Evolutionary conservation across 2,797 vertebrate species (phyloP), one percentile per base, ranked within the genome.

Genomic region (Etheostoma nigrum): DNA sequence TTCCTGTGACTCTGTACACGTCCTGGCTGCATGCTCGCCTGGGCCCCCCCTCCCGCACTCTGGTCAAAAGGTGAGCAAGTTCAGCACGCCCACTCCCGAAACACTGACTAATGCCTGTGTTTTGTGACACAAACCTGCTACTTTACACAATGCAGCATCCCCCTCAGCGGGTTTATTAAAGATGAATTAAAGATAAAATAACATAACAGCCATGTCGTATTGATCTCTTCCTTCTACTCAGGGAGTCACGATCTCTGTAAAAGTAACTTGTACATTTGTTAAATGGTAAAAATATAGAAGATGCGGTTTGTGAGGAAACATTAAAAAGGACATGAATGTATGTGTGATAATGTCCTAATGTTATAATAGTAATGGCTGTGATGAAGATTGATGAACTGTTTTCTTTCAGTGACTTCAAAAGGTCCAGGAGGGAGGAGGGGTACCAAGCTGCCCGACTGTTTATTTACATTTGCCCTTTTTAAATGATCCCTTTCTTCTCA

Each of bases 381-480:
- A 94, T 91, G 91, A 94, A 95, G 94, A 95, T 95, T 94, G 93
- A 95, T 95, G 89, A 94, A 94, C 74, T 94, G 93, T 95, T 95
- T 95, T 94, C 93, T 93, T 94, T 93, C 88, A 84, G 88, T 86
- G 90, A 92, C 93, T 95, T 94, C 93, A 92, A 90, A 91, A 86
- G 89, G 88, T 92, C 92, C 87, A 82, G 67, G 67, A 79, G 88
- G 89, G 86, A 86, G 90, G 89, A 82, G 92, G 90, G 88, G 86
- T 30, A 84, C 89, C 71, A 27, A 85, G 90, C 91, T 77, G 92
- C 86, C 90, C 84, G 73, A 89, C 83, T 95, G 93, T 95, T 95
- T 96, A 95, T 95, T 95, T 96, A 95, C 93, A 92, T 95, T 94
- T 94, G 91, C 85, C 94, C 91, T 92, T 94, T 94, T 95, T 93